Base-by-base conservation (phyloP, 2,888 invertebrate species). In the Aporophyla lueneburgensis region DNA sequence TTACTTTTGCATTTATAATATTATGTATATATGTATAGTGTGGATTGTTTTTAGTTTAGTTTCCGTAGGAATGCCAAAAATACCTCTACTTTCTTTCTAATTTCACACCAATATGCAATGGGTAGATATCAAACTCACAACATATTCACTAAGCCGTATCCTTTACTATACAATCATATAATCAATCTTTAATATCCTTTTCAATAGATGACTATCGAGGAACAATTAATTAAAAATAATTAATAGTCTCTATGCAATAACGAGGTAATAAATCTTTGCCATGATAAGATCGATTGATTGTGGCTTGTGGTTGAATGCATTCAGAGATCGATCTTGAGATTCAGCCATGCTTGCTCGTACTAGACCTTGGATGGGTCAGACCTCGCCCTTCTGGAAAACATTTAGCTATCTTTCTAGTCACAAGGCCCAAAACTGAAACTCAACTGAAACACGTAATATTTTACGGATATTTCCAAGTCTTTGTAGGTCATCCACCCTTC, bases 171-270 rank as follows among this genome's bases (percentile, higher is more conserved):
- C 43, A 65, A 79, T 58, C 53, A 68, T n/a, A n/a, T n/a, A n/a
- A n/a, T n/a, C n/a, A n/a, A n/a, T n/a, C n/a, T n/a, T n/a, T n/a
- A n/a, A n/a, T n/a, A n/a, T n/a, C 6, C 53, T 49, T 43, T 49
- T 49, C n/a, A 58, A 40, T 16, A 66, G 68, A 80, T 75, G 12
- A 12, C 43, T 69, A 69, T 76, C 79, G 49, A 49, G 6, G 12
- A 51, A 19, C 65, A 51, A 79, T 76, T 69, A 75, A 81, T 80
- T 69, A 75, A 54, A 69, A 81, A 27, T 79, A 81, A 79, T 79
- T 51, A 59, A 66, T 76, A 69, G 76, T 54, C 66, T 65, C 43
- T 51, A 21, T 76, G 54, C 59, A 80, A 75, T 79, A 79, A 81
- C 40, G 65, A 54, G 33, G 65, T 1, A 66, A 81, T 81, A 49